Conservation (phyloP, 2,113 vertebrate genomes). For the Prochilodus magdalenae region DNA sequence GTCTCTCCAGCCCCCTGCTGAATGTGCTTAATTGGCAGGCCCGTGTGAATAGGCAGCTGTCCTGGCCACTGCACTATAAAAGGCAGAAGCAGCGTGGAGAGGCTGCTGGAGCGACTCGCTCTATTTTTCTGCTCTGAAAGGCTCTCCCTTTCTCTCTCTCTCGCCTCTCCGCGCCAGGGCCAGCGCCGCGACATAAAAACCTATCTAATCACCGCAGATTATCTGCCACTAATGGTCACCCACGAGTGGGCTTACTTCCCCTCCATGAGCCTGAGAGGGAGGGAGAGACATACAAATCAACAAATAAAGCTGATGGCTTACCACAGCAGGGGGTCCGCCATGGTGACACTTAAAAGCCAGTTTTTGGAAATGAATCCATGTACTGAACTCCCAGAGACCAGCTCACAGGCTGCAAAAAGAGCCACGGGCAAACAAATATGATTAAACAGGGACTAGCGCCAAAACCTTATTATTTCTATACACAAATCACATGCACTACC, state of each 20-base stretch:
- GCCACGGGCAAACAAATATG: constrained; percentile 37
- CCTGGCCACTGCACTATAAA: constrained; percentile 74
- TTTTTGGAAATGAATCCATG: constrained; percentile 58
- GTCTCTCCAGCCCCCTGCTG: constrained; percentile 80
- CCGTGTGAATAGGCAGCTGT: constrained; percentile 90
- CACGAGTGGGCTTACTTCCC: constrained; percentile 53
- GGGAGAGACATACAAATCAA: constrained; percentile 73
- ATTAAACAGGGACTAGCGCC: constrained; percentile 15
- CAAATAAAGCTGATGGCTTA: constrained; percentile 60
- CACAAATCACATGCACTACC: constrained; percentile 3
- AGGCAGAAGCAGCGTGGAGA: constrained; percentile 64
- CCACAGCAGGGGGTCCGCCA: constrained; percentile 50
- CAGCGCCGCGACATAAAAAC: constrained; percentile 50
- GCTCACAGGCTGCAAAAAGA: constrained; percentile 37
- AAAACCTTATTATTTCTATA: constrained; percentile 15
- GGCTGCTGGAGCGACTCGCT: constrained; percentile 60
- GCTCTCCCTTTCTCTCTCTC: constrained; percentile 21
- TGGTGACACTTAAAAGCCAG: constrained; percentile 52
- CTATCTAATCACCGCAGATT: constrained; percentile 65
- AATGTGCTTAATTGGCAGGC: constrained; percentile 91
- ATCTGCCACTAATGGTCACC: constrained; percentile 61
- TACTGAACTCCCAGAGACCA: constrained; percentile 46
- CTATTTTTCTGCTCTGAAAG: constrained; percentile 64
- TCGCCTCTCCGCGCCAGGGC: constrained; percentile 37
- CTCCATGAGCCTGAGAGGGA: constrained; percentile 47